Percentiles rank a stretch among this genome's conserved stretches.
phyloP scores from a whole-genome alignment of 2,888 invertebrate species.

The Drosophila hamatofila region DNA sequence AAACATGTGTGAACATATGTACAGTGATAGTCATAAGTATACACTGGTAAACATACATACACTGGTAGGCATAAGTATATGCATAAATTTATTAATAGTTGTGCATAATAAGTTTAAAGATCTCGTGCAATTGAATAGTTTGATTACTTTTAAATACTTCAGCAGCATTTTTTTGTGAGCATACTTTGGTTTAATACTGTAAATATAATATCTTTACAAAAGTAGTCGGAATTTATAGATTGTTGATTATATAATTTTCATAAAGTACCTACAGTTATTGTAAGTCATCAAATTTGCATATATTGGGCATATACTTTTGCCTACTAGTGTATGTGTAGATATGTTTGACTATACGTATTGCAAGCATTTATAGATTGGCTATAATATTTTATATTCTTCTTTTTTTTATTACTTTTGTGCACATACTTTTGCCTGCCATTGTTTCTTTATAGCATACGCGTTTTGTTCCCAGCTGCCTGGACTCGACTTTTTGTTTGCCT shows the following conservation, averaged over 20 bases:
- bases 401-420: not conserved
- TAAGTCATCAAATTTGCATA: not conserved
- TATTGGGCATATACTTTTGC: not conserved
- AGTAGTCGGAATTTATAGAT: not conserved
- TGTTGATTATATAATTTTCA: not conserved
- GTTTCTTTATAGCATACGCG: not conserved
- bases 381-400: not conserved
- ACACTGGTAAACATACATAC: not conserved
- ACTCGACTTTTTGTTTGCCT: slow-evolving; percentile 31
- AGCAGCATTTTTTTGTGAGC: too few species aligned
- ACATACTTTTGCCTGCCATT: not conserved
- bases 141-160: too few species aligned
- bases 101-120: too few species aligned
- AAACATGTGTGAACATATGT: not conserved
- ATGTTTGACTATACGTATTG: not conserved
- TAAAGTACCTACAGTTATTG: not conserved
- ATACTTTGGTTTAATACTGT: too few species aligned
- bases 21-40: not conserved
- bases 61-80: too few species aligned
- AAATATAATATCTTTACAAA: not conserved
- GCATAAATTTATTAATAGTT: too few species aligned
- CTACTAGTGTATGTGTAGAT: not conserved
- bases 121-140: too few species aligned
- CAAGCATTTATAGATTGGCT: not conserved
- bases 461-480: slow-evolving; percentile 8